Conservation (phyloP, 2,113 vertebrate genomes). For the Cebus imitator region DNA sequence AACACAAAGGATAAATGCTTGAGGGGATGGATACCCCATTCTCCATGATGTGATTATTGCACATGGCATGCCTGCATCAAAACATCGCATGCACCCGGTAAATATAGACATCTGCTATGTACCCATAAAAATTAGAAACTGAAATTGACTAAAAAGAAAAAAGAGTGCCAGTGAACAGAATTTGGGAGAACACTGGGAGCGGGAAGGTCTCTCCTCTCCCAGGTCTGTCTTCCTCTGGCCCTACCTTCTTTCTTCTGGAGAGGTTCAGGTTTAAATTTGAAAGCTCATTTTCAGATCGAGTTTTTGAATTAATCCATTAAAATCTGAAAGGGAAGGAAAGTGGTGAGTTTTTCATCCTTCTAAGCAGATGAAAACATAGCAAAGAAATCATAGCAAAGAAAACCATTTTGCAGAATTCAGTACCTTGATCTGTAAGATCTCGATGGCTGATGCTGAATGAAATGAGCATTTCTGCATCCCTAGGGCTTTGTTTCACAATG, state of each 20-base stretch:
- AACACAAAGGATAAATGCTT: no score
- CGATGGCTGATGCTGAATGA: not conserved
- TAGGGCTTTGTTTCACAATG: not conserved
- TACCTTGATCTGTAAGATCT: not conserved
- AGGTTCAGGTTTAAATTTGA: conserved; percentile 16
- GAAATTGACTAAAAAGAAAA: not conserved
- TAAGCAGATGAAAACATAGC: not conserved
- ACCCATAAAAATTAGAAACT: no score
- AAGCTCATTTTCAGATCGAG: conserved; percentile 33
- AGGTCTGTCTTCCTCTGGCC: not conserved
- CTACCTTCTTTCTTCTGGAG: not conserved
- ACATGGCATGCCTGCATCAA: no score
- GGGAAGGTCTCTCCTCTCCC: not conserved
- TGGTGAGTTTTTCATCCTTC: not conserved
- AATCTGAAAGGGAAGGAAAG: not conserved
- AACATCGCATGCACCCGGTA: no score
- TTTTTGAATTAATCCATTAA: conserved; percentile 11
- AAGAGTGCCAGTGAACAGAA: not conserved
- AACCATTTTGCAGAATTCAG: not conserved
- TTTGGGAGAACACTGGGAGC: not conserved
- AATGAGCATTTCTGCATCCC: not conserved
- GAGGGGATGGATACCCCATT: no score
- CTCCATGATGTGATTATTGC: no score
- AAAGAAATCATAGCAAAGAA: not conserved
- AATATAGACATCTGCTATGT: no score